Conservation (phyloP, 2,797 vertebrate genomes). For the Salmo trutta region DNA sequence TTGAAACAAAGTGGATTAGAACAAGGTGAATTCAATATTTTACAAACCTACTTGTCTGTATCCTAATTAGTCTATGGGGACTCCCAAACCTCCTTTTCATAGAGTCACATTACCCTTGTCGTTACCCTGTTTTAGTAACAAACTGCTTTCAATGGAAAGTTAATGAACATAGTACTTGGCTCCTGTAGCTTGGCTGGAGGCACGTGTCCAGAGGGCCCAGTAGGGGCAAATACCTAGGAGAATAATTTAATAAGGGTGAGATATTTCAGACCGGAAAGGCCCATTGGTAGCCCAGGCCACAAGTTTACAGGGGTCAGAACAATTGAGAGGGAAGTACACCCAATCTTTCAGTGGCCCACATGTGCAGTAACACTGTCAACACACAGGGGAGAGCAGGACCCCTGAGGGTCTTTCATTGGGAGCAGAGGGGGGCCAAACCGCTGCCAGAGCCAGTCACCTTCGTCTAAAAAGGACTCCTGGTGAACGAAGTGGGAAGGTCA, state of each 20-base stretch:
- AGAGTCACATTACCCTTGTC: constrained; percentile 65
- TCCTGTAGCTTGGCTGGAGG: constrained; percentile 49
- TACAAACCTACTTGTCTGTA: constrained; percentile 63
- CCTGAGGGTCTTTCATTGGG: constrained; percentile 36
- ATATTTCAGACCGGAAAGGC: constrained; percentile 71
- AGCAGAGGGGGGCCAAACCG: constrained; percentile 53
- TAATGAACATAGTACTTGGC: constrained; percentile 71
- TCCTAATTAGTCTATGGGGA: constrained; percentile 70
- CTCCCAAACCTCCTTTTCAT: constrained; percentile 51
- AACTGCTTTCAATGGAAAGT: constrained; percentile 67
- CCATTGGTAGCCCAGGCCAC: constrained; percentile 67
- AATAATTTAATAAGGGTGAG: constrained; percentile 76
- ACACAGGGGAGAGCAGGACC: constrained; percentile 70
- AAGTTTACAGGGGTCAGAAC: constrained; percentile 76
- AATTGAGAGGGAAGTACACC: constrained; percentile 72
- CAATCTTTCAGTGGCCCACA: constrained; percentile 66
- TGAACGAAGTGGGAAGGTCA: constrained; percentile 68
- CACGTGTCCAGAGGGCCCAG: constrained; percentile 58
- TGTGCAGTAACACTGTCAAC: constrained; percentile 76
- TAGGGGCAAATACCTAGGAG: constrained; percentile 61
- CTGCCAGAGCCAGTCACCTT: constrained; percentile 41
- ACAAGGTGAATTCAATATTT: constrained; percentile 57
- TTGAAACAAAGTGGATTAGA: constrained; percentile 64
- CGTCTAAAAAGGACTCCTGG: constrained; percentile 66
- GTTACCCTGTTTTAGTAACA: constrained; percentile 57